Evolutionary conservation across 2,113 vertebrate genomes (phyloP).

Genomic region (Ibidorhyncha struthersii): DNA sequence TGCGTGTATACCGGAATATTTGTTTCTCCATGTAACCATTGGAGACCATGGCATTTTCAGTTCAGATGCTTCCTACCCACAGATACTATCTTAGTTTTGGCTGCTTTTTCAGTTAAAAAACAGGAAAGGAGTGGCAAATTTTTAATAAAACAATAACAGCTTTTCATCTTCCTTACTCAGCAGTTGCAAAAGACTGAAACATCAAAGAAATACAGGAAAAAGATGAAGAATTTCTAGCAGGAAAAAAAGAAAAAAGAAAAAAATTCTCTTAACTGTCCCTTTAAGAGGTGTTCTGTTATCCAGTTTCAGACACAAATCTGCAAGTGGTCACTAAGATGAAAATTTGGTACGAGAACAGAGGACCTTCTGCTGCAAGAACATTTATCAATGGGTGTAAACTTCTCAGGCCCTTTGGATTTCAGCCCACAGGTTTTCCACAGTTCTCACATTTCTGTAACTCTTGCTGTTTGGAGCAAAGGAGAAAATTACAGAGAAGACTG

Average conservation of each 20-base stretch:
- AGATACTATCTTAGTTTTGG: conserved; percentile 36
- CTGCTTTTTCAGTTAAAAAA: conserved; percentile 6
- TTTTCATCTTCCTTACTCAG: conserved; percentile 9
- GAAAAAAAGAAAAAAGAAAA: too few relatives aligned
- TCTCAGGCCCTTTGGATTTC: not conserved
- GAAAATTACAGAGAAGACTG: not conserved
- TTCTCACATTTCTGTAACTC: not conserved
- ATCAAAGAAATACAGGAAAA: not conserved
- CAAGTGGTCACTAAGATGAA: not conserved
- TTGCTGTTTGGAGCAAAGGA: not conserved
- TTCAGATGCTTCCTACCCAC: conserved; percentile 36
- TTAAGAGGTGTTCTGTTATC: not conserved
- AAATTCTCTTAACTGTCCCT: not conserved
- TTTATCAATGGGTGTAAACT: not conserved
- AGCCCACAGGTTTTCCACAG: not conserved
- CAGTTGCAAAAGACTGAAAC: conserved; percentile 11
- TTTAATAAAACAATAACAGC: not conserved
- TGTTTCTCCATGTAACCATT: not conserved
- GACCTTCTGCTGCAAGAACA: not conserved
- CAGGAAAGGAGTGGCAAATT: conserved; percentile 48
- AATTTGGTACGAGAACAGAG: not conserved
- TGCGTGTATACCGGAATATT: not conserved
- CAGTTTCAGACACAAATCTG: not conserved
- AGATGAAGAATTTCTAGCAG: not conserved
- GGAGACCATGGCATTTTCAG: not conserved